Percentiles rank a stretch among this genome's conserved stretches.
These are phyloP conservation scores for Parnassius orleans DNA, from an alignment of 2,888 invertebrate species.

Conservation along the genomic window DNA sequence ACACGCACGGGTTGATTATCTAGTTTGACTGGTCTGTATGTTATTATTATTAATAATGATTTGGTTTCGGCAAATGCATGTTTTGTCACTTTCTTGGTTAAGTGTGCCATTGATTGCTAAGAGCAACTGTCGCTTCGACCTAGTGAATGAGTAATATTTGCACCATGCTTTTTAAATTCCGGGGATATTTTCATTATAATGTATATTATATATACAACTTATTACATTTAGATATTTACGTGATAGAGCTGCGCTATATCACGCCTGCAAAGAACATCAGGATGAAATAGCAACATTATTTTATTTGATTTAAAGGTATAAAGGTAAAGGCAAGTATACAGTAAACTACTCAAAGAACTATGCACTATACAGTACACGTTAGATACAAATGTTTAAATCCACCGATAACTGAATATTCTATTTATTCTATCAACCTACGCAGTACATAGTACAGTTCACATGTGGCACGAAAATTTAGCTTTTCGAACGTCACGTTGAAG, in stretches of 20 bases:
- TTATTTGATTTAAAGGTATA: too few species aligned
- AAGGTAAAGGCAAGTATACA: too few species aligned
- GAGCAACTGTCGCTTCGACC: constrained; percentile 49
- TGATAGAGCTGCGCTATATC: too few species aligned
- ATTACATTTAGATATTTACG: too few species aligned
- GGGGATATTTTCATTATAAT: constrained; percentile 4
- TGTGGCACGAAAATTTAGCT: constrained; percentile 30
- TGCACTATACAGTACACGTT: too few species aligned
- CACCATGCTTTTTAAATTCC: constrained; percentile 28
- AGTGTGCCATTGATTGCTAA: constrained; percentile 63
- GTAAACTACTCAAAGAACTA: too few species aligned
- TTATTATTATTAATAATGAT: constrained; percentile 25
- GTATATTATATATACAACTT: too few species aligned
- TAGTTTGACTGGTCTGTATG: constrained; percentile 18
- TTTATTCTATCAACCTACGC: background rate
- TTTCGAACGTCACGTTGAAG: constrained; percentile 21
- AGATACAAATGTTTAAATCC: background rate
- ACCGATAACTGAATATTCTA: background rate
- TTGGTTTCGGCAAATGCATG: constrained; percentile 32
- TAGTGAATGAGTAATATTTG: constrained; percentile 55
- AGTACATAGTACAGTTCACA: constrained; percentile 21
- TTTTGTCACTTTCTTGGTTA: constrained; percentile 62
- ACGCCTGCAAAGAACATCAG: too few species aligned
- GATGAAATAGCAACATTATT: too few species aligned
- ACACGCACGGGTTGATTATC: constrained; percentile 10